These are phyloP conservation scores for Acronicta leporina DNA, from an alignment of 2,888 invertebrate species.

Conservation along the genomic window DNA sequence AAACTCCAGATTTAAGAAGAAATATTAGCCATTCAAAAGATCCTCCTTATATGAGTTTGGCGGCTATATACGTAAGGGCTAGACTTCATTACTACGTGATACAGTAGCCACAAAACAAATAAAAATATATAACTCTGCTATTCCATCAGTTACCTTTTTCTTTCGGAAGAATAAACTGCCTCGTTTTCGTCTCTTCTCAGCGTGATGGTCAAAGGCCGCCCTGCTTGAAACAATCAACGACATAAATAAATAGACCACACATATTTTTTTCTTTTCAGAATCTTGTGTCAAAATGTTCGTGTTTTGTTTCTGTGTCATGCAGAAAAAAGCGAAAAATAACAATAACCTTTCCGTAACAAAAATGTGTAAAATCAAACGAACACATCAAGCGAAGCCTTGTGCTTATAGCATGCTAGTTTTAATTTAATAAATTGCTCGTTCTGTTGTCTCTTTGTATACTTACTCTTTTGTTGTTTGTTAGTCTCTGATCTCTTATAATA, in stretches of 20 bases:
- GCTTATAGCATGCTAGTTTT: slow-evolving; percentile 62
- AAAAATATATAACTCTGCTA: too few relatives aligned
- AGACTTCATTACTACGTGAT: too few relatives aligned
- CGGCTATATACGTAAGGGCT: too few relatives aligned
- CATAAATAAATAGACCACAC: slow-evolving; percentile 1
- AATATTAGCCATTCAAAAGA: too few relatives aligned
- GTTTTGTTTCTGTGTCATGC: slow-evolving; percentile 48
- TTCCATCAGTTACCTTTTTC: slow-evolving; percentile 91
- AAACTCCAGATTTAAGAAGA: too few relatives aligned
- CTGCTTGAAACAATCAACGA: slow-evolving; percentile 70
- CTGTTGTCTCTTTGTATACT: slow-evolving; percentile 21
- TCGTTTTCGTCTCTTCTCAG: slow-evolving; percentile 95
- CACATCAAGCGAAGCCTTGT: slow-evolving; percentile 68
- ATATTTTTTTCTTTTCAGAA: not conserved
- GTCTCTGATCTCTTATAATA: not conserved
- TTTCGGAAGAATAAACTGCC: slow-evolving; percentile 97
- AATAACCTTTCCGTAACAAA: slow-evolving; percentile 39
- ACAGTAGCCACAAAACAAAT: too few relatives aligned
- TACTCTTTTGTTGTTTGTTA: slow-evolving; percentile 13
- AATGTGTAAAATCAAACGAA: slow-evolving; percentile 56
- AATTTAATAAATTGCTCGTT: slow-evolving; percentile 24
- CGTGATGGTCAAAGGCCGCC: slow-evolving; percentile 92
- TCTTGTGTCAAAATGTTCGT: slow-evolving; percentile 24
- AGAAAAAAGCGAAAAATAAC: slow-evolving; percentile 48
- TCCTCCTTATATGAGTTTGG: too few relatives aligned